These are phyloP conservation scores for Eidolon dupreanum DNA, from an alignment of 2,797 vertebrate genomes.

Conservation along the genomic window DNA sequence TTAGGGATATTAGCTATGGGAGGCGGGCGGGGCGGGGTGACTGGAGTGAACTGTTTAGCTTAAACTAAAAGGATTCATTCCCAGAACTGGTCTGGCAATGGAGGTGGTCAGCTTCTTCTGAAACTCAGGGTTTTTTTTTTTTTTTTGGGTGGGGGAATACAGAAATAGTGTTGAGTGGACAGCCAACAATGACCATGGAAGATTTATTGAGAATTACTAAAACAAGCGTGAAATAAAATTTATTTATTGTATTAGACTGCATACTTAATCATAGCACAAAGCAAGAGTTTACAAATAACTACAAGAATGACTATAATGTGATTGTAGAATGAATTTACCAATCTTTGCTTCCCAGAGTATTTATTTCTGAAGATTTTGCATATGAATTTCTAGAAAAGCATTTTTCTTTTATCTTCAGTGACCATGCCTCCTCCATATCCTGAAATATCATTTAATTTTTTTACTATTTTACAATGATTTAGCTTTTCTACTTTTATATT, in stretches of 20 bases:
- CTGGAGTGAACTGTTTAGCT: neutral
- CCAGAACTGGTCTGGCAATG: neutral
- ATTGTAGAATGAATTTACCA: neutral
- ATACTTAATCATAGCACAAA: neutral
- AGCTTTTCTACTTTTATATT: neutral
- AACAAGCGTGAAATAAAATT: neutral
- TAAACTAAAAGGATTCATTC: neutral
- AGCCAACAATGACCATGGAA: neutral
- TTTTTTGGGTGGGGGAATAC: neutral
- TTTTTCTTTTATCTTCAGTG: neutral
- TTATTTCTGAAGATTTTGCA: conserved; percentile 27
- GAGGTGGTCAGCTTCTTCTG: neutral
- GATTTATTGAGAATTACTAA: neutral
- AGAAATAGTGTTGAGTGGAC: neutral
- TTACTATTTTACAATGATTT: conserved; percentile 11
- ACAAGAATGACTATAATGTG: neutral
- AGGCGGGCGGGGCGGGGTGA: neutral
- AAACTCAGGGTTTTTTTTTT: neutral
- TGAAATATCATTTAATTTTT: neutral
- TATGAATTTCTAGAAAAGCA: neutral
- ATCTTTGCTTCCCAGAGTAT: neutral
- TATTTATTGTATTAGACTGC: neutral
- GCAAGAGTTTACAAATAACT: neutral
- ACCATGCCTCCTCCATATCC: neutral
- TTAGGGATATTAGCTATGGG: neutral